Conservation (phyloP, 2,888 invertebrate genomes). For the Drosophila ochracea region DNA sequence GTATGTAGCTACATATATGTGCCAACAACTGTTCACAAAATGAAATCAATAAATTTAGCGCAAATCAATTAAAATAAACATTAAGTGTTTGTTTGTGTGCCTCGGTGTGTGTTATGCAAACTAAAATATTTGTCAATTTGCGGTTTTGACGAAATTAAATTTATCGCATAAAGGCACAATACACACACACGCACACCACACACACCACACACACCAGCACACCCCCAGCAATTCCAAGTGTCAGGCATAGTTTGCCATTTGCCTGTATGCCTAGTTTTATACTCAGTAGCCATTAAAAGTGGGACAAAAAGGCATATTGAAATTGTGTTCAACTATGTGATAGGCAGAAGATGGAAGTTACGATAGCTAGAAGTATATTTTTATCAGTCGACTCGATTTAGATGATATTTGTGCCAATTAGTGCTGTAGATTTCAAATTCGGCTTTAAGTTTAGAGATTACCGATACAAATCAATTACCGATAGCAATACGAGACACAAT, state of each 20-base stretch:
- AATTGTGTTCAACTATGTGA: not conserved
- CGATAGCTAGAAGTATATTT: not conserved
- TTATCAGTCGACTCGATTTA: not conserved
- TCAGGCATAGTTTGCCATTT: constrained; percentile 41
- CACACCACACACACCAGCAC: constrained; percentile 10
- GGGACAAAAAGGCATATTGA: not conserved
- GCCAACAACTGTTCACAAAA: constrained; percentile 78
- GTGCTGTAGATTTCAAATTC: not conserved
- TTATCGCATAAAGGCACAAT: constrained; percentile 45
- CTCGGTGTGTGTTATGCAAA: constrained; percentile 61
- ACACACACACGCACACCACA: constrained; percentile 11
- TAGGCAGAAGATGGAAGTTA: not conserved
- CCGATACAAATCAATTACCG: not conserved
- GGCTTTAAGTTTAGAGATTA: not conserved
- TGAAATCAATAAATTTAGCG: constrained; percentile 81
- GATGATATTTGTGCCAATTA: not conserved
- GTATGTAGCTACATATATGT: constrained; percentile 35
- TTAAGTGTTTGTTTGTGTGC: constrained; percentile 22
- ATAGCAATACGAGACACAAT: not conserved
- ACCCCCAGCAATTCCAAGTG: constrained; percentile 16
- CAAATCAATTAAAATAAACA: constrained; percentile 75
- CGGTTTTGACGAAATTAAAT: constrained; percentile 77
- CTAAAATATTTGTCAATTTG: constrained; percentile 81
- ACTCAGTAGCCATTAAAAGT: not conserved
- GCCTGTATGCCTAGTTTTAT: constrained; percentile 16